Evolutionary conservation across 2,888 invertebrate species (phyloP), one percentile per base, ranked within the genome.

Genomic region (Xylota sylvarum): DNA sequence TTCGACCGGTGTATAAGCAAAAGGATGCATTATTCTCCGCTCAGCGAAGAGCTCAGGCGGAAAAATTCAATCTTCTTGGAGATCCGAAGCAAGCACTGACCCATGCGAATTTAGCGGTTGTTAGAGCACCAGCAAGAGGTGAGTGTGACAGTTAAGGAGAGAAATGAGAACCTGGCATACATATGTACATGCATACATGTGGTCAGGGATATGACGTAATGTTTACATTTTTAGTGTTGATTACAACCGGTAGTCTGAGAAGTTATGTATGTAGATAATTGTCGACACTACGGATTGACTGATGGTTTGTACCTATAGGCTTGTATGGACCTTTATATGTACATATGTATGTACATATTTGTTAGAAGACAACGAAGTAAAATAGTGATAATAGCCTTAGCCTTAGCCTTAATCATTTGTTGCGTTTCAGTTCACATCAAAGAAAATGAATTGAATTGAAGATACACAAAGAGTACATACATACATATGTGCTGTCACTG

Each of bases 51-150:
- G 90, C 94, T 5, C 95, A 95, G 56, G 96, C 95, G 0, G 94
- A 95, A 88, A 92, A 93, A 65, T 93, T 93, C 0, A 92, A 95
- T 70, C 91, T 94, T 64, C 92, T 93, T 1, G 94, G 94, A 0
- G 93, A 95, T 65, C 90, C 93, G 3, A 90, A 93, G 70, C 94
- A 93, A 89, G 95, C 96, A 0, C 91, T 97, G 19, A 92, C 94
- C 0, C 92, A 95, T 1, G 95, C 95, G 79, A 95, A 95, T 91
- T 96, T 96, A 90, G 96, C 96, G 12, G 95, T 97, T 5, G 93
- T 97, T 32, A 93, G 96, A 81, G 96, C 97, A 0, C 96, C 96
- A 0, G 91, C 93, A 88, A 94, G 94, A 89, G 95, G 96, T 95
- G 90, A 82, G 82, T 70, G n/a, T n/a, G 5, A 30, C 0, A 17